A percentile compares a stretch with the other conserved stretches of the same genome.
These are phyloP conservation scores for Akabosia matsudoensis DNA, from an alignment of 1,140 invertebrate species.

Conservation along the genomic window DNA sequence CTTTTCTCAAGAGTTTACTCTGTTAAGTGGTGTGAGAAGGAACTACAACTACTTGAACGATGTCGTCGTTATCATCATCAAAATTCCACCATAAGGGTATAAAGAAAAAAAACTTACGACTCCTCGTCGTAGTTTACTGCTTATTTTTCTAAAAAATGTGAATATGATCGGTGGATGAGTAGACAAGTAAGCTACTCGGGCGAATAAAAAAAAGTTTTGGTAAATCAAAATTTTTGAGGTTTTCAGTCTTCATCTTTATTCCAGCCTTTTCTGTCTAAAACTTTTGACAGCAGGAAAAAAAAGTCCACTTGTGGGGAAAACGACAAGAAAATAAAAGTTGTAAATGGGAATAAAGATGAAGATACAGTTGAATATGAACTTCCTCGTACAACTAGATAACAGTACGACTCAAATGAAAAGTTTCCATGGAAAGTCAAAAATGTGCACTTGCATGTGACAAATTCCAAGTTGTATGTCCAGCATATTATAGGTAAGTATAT, in stretches of 20 bases:
- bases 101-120: neutral
- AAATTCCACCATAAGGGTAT: neutral
- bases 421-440: too few relatives aligned
- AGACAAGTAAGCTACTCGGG: too few relatives aligned
- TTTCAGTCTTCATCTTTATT: constrained; percentile 15
- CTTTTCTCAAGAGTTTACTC: constrained; percentile 14
- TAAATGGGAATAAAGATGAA: constrained; percentile 8
- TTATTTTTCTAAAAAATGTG: neutral
- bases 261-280: constrained; percentile 10
- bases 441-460: too few relatives aligned
- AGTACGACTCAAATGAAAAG: too few relatives aligned
- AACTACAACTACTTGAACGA: neutral
- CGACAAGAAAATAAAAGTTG: neutral
- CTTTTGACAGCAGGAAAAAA: constrained; percentile 17
- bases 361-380: too few relatives aligned
- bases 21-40: constrained; percentile 9
- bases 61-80: neutral
- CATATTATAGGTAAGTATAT: too few relatives aligned
- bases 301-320: neutral
- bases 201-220: neutral
- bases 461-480: too few relatives aligned
- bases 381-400: too few relatives aligned
- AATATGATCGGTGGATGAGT: too few relatives aligned
- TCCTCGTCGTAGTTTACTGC: neutral
- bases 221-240: constrained; percentile 14